phyloP scores from a whole-genome alignment of 2,888 invertebrate species.

The Agrypnus murinus region DNA sequence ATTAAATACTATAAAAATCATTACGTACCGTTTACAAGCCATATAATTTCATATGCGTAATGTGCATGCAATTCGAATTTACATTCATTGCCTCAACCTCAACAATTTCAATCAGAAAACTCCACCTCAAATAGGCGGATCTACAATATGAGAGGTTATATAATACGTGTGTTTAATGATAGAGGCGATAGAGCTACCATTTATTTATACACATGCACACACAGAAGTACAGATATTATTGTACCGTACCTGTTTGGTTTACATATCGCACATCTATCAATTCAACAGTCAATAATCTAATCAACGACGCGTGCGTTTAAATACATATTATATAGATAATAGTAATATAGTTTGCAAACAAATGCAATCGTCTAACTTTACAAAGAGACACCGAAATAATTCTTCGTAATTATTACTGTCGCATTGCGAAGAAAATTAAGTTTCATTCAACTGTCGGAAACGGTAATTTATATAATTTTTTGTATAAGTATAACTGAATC shows the following conservation, averaged over 20 bases:
- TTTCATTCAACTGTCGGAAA: conserved; percentile 30
- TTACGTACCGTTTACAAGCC: not conserved
- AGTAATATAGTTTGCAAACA: too few relatives aligned
- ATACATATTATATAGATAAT: not conserved
- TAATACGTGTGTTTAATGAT: conserved; percentile 22
- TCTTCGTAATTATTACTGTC: too few relatives aligned
- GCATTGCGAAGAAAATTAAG: too few relatives aligned
- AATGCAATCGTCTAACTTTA: too few relatives aligned
- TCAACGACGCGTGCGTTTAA: conserved; percentile 1
- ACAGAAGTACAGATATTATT: too few relatives aligned
- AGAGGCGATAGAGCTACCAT: conserved; percentile 15
- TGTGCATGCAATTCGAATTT: not conserved
- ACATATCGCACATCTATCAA: not conserved
- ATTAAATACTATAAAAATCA: too few relatives aligned
- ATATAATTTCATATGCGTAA: conserved; percentile 11
- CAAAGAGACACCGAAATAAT: too few relatives aligned
- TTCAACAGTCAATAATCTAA: conserved; percentile 27
- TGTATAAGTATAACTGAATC: not conserved
- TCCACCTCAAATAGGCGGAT: conserved; percentile 24
- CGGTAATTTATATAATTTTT: conserved; percentile 13
- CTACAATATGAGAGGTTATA: conserved; percentile 15
- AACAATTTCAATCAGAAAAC: conserved; percentile 17
- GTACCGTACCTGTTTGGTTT: conserved; percentile 19
- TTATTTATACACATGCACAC: conserved; percentile 16
- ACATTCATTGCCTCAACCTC: too few relatives aligned